Percentiles rank a stretch among this genome's conserved stretches.
phyloP scores from a whole-genome alignment of 1,140 invertebrate species.

The Zeugodacus cucurbitae region DNA sequence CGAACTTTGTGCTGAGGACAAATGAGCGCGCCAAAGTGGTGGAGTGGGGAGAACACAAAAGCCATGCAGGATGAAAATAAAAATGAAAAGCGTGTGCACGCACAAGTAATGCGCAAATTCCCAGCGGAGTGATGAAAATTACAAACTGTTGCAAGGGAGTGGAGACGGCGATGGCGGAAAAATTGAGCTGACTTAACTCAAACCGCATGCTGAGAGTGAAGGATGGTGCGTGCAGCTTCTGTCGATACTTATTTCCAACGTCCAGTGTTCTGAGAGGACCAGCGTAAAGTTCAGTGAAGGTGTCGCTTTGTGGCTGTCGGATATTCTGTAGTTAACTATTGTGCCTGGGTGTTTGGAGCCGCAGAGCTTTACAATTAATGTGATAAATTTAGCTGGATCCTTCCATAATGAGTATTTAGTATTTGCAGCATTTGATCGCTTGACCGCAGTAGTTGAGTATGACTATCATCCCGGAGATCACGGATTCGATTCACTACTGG shows the following conservation, averaged over 20 bases:
- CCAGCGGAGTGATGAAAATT: not conserved
- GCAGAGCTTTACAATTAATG: no score
- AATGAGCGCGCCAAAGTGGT: not conserved
- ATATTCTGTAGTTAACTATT: not conserved
- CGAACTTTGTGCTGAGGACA: not conserved
- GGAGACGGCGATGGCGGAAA: not conserved
- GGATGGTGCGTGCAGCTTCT: no score
- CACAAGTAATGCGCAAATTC: constrained; percentile 8
- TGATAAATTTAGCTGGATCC: no score
- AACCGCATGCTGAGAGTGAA: no score
- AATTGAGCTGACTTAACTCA: not conserved
- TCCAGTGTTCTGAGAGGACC: not conserved
- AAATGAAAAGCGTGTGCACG: not conserved
- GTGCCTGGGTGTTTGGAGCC: not conserved
- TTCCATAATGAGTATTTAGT: no score
- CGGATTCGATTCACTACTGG: no score
- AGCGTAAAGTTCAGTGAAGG: not conserved
- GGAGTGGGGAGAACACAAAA: not conserved
- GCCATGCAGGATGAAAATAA: no score
- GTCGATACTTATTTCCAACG: not conserved
- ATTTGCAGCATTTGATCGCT: no score
- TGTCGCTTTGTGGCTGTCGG: not conserved
- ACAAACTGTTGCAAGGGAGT: not conserved
- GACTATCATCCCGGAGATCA: no score
- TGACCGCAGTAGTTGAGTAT: no score